Evolutionary conservation across 2,113 vertebrate genomes (phyloP).

Genomic region (Scartelaos histophorus): DNA sequence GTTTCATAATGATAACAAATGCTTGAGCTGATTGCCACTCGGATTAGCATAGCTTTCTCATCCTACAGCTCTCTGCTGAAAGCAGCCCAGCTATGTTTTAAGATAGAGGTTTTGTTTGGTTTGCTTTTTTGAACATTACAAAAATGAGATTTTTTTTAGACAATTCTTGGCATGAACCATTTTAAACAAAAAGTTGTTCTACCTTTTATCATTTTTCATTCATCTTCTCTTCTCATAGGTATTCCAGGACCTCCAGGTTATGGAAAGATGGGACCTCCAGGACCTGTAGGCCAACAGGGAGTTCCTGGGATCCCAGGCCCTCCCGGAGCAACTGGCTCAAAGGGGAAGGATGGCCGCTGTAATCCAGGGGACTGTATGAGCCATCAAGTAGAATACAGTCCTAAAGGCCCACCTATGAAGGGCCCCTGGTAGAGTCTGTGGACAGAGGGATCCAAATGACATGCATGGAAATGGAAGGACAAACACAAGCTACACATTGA

Average conservation of each 20-base stretch:
- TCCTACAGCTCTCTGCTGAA: too few relatives aligned
- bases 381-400: constrained; percentile 85
- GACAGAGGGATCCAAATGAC: constrained; percentile 17
- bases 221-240: constrained; percentile 70
- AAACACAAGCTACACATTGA: constrained; percentile 39
- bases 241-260: constrained; percentile 90
- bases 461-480: constrained; percentile 36
- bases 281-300: constrained; percentile 91
- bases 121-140: constrained; percentile 16
- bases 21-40: constrained; percentile 19
- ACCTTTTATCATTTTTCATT: neutral
- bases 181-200: neutral
- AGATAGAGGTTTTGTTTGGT: too few relatives aligned
- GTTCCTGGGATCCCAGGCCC: constrained; percentile 90
- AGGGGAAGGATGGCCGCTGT: constrained; percentile 89
- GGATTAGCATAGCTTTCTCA: constrained; percentile 10
- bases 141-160: constrained; percentile 9
- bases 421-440: constrained; percentile 81
- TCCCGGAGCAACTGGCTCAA: constrained; percentile 79
- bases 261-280: constrained; percentile 89
- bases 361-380: constrained; percentile 89
- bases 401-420: constrained; percentile 85
- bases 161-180: neutral
- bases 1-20: constrained; percentile 9
- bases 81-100: too few relatives aligned